Base-by-base conservation (phyloP, 2,888 invertebrate genomes). In the Cremastinae sp. region DNA sequence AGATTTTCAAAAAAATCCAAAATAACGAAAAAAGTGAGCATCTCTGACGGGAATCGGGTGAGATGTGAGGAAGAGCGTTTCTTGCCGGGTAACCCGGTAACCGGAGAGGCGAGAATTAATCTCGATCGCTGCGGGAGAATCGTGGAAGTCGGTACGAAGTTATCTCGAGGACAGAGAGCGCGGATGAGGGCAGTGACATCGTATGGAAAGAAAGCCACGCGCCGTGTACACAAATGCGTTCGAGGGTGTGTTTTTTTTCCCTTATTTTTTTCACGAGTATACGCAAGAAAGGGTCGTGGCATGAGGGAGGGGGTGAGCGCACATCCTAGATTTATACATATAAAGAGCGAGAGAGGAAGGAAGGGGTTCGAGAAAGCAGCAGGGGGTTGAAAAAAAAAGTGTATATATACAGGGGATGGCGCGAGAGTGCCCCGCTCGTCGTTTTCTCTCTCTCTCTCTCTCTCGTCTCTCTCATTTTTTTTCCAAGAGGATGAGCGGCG, bases 401-500 rank as follows among this genome's bases (percentile, higher is more conserved):
- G 64, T 58, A 59, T n/a, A n/a, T n/a, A n/a, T n/a, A n/a, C n/a
- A 58, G 68, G 75, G 72, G 75, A 58, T 75, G 74, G 64, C 68
- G n/a, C n/a, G n/a, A n/a, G 68, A 70, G 49, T 47, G 65, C 62
- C 74, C 74, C 68, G 65, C 62, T 64, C 45, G 69, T 66, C n/a
- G n/a, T n/a, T n/a, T n/a, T n/a, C n/a, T n/a, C n/a, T n/a, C n/a
- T n/a, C n/a, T n/a, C n/a, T n/a, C n/a, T n/a, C n/a, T n/a, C n/a
- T n/a, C n/a, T n/a, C n/a, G n/a, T n/a, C n/a, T n/a, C n/a, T n/a
- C n/a, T n/a, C n/a, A n/a, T 70, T 72, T 76, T 71, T 78, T 78
- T 70, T 68, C 68, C 82, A 80, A 81, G 84, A 85, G 85, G 84
- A 85, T 85, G 84, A 85, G 82, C 83, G 81, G 76, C 66, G 80